Conservation (phyloP, 2,797 vertebrate genomes). For the Enteromius afrohamiltoni region DNA sequence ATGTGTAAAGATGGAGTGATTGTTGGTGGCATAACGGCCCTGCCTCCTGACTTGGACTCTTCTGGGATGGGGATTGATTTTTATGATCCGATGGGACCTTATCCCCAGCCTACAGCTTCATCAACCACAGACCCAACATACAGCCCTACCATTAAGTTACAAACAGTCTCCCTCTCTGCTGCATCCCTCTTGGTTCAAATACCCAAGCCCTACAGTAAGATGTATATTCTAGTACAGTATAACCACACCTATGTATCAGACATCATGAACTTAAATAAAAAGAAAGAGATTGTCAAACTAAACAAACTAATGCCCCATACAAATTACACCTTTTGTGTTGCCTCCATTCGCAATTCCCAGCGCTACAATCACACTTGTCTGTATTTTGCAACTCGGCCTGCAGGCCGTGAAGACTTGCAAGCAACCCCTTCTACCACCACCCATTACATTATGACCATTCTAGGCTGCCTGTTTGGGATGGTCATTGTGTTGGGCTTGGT, state of each 20-base stretch:
- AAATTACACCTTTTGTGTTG: slow-evolving; percentile 96
- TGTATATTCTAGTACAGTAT: slow-evolving; percentile 97
- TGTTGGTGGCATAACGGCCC: slow-evolving; percentile 86
- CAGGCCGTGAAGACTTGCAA: slow-evolving; percentile 76
- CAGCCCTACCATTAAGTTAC: slow-evolving; percentile 89
- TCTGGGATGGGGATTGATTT: slow-evolving; percentile 87
- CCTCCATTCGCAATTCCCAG: slow-evolving; percentile 94
- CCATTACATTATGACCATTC: slow-evolving; percentile 91
- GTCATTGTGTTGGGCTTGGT: slow-evolving; percentile 87
- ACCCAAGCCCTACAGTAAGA: slow-evolving; percentile 94
- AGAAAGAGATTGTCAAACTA: slow-evolving; percentile 91
- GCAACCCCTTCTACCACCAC: slow-evolving; percentile 86
- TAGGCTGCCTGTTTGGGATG: slow-evolving; percentile 90
- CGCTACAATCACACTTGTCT: slow-evolving; percentile 90
- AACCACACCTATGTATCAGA: slow-evolving; percentile 94
- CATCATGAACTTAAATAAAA: slow-evolving; percentile 91
- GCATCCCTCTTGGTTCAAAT: slow-evolving; percentile 94
- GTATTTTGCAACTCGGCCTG: slow-evolving; percentile 82
- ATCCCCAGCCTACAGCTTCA: slow-evolving; percentile 86
- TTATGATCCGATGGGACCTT: slow-evolving; percentile 72
- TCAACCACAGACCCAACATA: slow-evolving; percentile 82
- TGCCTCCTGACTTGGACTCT: slow-evolving; percentile 86
- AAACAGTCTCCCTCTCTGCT: slow-evolving; percentile 87
- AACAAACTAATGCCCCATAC: slow-evolving; percentile 90
- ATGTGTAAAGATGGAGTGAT: slow-evolving; percentile 91